Evolutionary conservation across 92 coral and sea anemone species (phyloP), one percentile per base, ranked within the genome.

Genomic region (Actinernus sp.): DNA sequence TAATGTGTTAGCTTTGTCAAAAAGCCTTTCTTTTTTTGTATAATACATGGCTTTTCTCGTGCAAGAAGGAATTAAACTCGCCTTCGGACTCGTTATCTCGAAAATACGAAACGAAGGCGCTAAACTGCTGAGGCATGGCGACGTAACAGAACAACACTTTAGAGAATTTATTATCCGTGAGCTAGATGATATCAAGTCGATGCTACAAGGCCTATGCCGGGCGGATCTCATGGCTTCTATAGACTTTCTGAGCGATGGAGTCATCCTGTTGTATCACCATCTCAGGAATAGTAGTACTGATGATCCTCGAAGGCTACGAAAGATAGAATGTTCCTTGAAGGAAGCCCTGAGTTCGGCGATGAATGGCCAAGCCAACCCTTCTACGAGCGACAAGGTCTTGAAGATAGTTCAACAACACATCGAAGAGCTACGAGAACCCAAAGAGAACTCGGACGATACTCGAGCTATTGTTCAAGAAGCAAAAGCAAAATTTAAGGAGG

Each of bases 91-190:
- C n/a, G n/a, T n/a, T n/a, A n/a, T n/a, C n/a, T n/a, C n/a, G n/a
- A n/a, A n/a, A n/a, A n/a, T 26, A 3, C 26, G 58, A 26, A 54
- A 55, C 7, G 47, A 55, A 55, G 54, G 63, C 4, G 76, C 65
- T 12, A 26, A 55, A 8, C 21, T 25, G 26, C 76, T 68, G 11
- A 28, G 17, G 16, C 39, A 68, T 37, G 65, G 65, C 14, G 64
- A 30, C 16, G 38, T 68, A 2, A 41, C 51, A 12, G 48, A 43
- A 22, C 41, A 52, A 34, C 65, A 40, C n/a, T 68, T 68, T 32
- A 46, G 76, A 18, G 76, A 40, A 49, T 37, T 68, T 13, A 68
- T 68, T 19, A 26, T 68, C 1, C 50, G 63, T 8, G 63, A 68
- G 24, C 28, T 68, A 13, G 14, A 41, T 45, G 76, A 68, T 26